Base-by-base conservation (phyloP, 92 coral and sea anemone genomes). In the Porites evermanni region DNA sequence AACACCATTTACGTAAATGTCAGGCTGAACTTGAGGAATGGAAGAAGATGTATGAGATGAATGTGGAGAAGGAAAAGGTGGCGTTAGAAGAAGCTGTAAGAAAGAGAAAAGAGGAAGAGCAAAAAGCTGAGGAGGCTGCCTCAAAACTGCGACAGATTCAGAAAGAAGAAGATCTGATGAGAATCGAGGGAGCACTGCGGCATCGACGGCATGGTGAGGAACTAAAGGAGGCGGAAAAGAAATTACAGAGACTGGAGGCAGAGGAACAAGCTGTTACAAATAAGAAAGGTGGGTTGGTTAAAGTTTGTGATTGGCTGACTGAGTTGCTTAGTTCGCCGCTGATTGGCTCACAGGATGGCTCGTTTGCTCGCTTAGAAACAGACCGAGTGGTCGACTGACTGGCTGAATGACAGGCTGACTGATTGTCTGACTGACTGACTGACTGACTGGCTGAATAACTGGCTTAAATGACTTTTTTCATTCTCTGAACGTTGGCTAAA, bases 221-320 rank as follows among this genome's bases (percentile, higher is more conserved):
- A 76, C 84, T 94, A 89, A 56, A 81, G 70, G 93, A 92, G 81
- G 92, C 80, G 3, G 89, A 93, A 66, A 87, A 65, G 89, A 83
- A 79, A 67, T 85, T 93, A 6, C 87, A 90, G 86, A 77, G 90
- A 77, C 90, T 93, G 87, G 87, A 90, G 53, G 90, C 82, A 20
- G 98, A 94, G 74, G 96, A 93, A 53, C 88, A 91, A 77, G 98
- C 91, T 71, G 79, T 94, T 54, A 94, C 82, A 70, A 79, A 93
- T 61, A 89, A 87, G 69, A 94, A 93, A 47, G 98, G 98, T 94
- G 50, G 83, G 95, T 68, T 7, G 13, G 7, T 14, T 38, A 7
- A 70, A 2, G 9, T n/a, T 2, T 4, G 1, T 21, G 51, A 68
- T 14, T 68, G 73, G 32, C 73, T 66, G 2, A 64, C 6, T 2